Conservation (phyloP, 2,797 vertebrate genomes). For the Anniella stebbinsi region DNA sequence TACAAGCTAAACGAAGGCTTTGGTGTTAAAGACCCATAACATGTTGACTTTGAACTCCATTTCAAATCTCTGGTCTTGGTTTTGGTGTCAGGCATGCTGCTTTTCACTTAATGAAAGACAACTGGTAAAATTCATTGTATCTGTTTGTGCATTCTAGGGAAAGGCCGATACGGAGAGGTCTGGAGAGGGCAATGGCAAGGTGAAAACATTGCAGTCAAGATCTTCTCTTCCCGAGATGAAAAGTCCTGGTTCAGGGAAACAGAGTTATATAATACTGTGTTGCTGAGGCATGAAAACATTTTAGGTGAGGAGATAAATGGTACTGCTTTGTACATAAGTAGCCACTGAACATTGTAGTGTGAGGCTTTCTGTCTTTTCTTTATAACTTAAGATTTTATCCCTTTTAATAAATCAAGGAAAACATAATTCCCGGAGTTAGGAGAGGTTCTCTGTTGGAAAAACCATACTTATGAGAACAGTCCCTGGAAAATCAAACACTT, state of each 20-base stretch:
- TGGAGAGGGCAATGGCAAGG: constrained; percentile 99
- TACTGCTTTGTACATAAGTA: background rate
- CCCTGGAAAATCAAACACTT: background rate
- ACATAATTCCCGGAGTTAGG: background rate
- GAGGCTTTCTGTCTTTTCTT: background rate
- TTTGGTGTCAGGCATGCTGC: background rate
- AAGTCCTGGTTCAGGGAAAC: constrained; percentile 99
- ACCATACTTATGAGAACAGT: background rate
- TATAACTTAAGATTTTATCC: background rate
- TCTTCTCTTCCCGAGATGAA: constrained; percentile 98
- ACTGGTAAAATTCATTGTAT: background rate
- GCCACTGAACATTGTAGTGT: background rate
- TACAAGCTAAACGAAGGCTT: background rate
- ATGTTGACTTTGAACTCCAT: background rate
- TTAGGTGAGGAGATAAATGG: constrained; percentile 82
- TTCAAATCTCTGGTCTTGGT: background rate
- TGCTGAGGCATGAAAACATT: constrained; percentile 96
- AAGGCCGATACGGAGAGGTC: constrained; percentile 96
- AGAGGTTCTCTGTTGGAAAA: background rate
- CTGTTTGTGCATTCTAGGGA: constrained; percentile 81
- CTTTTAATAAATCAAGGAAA: background rate
- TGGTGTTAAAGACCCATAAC: background rate
- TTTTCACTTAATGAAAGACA: background rate
- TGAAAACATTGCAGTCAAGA: constrained; percentile 97
- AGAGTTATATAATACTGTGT: constrained; percentile 97